phyloP scores from a whole-genome alignment of 2,113 vertebrate species.

The Mustelus asterias region DNA sequence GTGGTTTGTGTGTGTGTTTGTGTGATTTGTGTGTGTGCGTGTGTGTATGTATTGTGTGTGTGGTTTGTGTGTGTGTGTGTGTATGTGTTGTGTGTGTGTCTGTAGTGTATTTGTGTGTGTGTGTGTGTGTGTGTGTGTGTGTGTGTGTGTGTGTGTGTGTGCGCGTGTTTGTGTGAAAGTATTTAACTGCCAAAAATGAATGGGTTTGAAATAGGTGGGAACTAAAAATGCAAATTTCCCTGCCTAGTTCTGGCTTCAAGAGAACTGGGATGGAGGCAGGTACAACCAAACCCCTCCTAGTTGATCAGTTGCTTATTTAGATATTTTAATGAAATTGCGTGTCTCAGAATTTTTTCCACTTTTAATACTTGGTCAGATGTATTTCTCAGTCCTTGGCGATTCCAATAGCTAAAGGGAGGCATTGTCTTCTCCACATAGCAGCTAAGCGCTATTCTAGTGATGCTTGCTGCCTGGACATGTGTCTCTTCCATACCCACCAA shows the following conservation, averaged over 20 bases:
- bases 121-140: no score
- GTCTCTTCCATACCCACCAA: background rate
- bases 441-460: background rate
- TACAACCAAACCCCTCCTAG: no score
- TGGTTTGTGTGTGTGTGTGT: no score
- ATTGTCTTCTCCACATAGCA: background rate
- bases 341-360: no score
- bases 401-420: background rate
- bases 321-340: no score
- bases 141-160: background rate
- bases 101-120: no score
- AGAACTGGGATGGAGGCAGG: background rate
- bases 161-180: background rate
- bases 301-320: no score
- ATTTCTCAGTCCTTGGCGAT: background rate
- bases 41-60: background rate
- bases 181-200: no score
- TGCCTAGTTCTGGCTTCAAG: background rate
- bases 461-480: background rate
- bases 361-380: background rate
- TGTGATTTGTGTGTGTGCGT: conserved; percentile 28
- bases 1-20: no score
- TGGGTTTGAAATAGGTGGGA: background rate
- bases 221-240: background rate
- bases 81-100: no score